Percentiles rank a stretch among this genome's conserved stretches.
phyloP scores from a whole-genome alignment of 2,113 vertebrate genomes.

The Grammomys dolichurus region DNA sequence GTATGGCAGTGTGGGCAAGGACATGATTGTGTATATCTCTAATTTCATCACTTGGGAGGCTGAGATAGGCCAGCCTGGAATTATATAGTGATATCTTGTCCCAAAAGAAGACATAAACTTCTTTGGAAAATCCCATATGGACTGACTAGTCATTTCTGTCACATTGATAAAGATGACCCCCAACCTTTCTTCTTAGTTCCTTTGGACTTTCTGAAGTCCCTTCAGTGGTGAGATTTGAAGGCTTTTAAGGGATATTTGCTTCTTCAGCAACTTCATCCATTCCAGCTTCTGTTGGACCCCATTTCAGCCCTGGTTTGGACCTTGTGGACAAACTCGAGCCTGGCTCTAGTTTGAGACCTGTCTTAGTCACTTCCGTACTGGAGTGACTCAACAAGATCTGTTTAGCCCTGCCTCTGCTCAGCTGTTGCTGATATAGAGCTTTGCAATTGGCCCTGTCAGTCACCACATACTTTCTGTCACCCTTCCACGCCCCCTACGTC shows the following conservation, averaged over 20 bases:
- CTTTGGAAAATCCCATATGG: background rate
- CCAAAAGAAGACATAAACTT: background rate
- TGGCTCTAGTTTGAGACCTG: too few relatives aligned
- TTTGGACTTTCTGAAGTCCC: background rate
- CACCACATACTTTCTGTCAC: too few relatives aligned
- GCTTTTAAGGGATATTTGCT: slow-evolving; percentile 3
- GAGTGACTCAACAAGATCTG: too few relatives aligned
- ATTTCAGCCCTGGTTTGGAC: too few relatives aligned
- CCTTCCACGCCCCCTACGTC: too few relatives aligned
- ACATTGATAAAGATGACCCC: background rate
- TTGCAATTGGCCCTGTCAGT: too few relatives aligned
- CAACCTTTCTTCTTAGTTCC: background rate
- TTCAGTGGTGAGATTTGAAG: slow-evolving; percentile 2
- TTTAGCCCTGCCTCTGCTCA: too few relatives aligned
- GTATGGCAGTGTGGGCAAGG: background rate
- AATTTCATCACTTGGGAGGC: background rate
- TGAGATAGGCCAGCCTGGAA: background rate
- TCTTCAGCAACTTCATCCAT: slow-evolving; percentile 31
- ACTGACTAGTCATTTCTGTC: background rate
- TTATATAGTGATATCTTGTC: background rate
- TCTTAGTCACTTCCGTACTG: too few relatives aligned
- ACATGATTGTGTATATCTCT: background rate
- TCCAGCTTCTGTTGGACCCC: background rate
- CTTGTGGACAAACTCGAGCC: too few relatives aligned
- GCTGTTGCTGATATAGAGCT: too few relatives aligned